phyloP scores from a whole-genome alignment of 2,888 invertebrate genomes.

The Heliconius aoede region DNA sequence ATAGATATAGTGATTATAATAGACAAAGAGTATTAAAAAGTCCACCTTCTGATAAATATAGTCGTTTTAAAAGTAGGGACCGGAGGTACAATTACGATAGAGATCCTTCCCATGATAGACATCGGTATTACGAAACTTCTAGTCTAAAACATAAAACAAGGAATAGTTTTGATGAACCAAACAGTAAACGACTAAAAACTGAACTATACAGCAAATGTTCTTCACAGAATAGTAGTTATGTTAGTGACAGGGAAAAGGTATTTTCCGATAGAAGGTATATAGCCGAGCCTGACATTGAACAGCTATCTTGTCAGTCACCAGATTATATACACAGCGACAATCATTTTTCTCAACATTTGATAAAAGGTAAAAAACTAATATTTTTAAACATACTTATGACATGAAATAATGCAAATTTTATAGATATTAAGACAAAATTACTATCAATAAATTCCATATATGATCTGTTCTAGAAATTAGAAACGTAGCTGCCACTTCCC shows the following conservation, averaged over 20 bases:
- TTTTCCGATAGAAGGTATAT: slow-evolving; percentile 25
- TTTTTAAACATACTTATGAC: neutral
- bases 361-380: slow-evolving; percentile 59
- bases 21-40: slow-evolving; percentile 58
- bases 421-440: slow-evolving; percentile 1
- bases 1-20: slow-evolving; percentile 33
- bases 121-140: slow-evolving; percentile 49
- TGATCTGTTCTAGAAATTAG: slow-evolving; percentile 65
- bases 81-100: slow-evolving; percentile 50
- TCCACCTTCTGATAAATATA: slow-evolving; percentile 58
- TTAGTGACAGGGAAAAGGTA: slow-evolving; percentile 44
- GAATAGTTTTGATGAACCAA: slow-evolving; percentile 60
- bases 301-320: slow-evolving; percentile 69
- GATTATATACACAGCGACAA: slow-evolving; percentile 56
- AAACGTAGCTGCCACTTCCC: slow-evolving; percentile 54
- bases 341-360: slow-evolving; percentile 48
- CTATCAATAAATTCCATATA: slow-evolving; percentile 6
- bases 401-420: neutral
- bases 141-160: slow-evolving; percentile 57
- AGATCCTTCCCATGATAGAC: slow-evolving; percentile 49
- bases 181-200: slow-evolving; percentile 58
- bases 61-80: slow-evolving; percentile 52
- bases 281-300: slow-evolving; percentile 41
- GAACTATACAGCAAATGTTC: slow-evolving; percentile 49
- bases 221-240: slow-evolving; percentile 42